These are phyloP conservation scores for Amphipoea oculea DNA, from an alignment of 2,888 invertebrate genomes.

Conservation along the genomic window DNA sequence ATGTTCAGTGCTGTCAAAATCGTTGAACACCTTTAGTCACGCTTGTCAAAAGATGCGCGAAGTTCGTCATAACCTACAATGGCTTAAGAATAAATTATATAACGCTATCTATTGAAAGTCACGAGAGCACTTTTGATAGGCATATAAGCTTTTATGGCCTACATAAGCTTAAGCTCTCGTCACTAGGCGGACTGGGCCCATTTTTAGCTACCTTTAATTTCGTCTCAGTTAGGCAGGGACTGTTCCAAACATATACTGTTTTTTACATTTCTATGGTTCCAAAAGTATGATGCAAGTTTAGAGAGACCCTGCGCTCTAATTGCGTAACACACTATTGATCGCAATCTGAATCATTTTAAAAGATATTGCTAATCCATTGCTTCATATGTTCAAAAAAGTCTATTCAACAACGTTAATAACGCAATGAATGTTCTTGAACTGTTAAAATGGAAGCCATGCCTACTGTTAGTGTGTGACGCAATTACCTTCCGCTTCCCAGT, in stretches of 20 bases:
- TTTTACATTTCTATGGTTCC: too few relatives aligned
- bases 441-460: background rate
- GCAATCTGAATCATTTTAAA: background rate
- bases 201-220: background rate
- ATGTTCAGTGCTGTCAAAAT: conserved; percentile 20
- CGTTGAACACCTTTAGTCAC: conserved; percentile 21
- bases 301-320: background rate
- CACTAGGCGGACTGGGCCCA: background rate
- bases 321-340: background rate
- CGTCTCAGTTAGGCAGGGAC: background rate
- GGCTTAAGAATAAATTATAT: conserved; percentile 9
- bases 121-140: conserved; percentile 1
- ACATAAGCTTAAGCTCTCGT: background rate
- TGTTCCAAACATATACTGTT: too few relatives aligned
- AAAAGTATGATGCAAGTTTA: background rate
- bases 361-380: background rate
- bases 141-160: background rate
- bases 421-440: background rate
- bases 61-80: conserved; percentile 4
- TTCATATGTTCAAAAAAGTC: background rate
- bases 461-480: background rate
- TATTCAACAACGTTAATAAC: background rate
- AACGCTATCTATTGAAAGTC: conserved; percentile 4
- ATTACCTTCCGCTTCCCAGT: background rate
- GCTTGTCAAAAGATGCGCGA: conserved; percentile 35